phyloP scores from a whole-genome alignment of 1,140 invertebrate genomes.

The Platyura marginata region DNA sequence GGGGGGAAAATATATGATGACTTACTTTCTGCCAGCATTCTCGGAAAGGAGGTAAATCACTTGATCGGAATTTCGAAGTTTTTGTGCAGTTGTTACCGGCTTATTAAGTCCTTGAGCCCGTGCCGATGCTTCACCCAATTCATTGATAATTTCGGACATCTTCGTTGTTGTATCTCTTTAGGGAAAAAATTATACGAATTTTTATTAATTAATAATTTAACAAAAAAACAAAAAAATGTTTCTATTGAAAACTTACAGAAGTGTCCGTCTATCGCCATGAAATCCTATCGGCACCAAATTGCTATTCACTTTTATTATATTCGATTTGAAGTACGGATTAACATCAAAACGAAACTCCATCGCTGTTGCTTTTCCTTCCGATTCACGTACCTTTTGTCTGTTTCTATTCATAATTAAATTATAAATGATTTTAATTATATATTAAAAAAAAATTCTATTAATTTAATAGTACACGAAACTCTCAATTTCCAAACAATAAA shows the following conservation, averaged over 20 bases:
- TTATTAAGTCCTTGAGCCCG: constrained; percentile 51
- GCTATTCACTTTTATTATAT: constrained; percentile 36
- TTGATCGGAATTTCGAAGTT: constrained; percentile 42
- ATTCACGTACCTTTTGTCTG: too few species aligned
- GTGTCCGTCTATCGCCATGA: constrained; percentile 33
- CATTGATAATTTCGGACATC: constrained; percentile 43
- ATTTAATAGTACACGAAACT: too few species aligned
- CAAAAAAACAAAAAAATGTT: constrained; percentile 3
- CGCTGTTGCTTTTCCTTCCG: too few species aligned
- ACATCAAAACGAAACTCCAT: constrained; percentile 45
- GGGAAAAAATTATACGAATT: constrained; percentile 9
- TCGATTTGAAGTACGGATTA: constrained; percentile 32
- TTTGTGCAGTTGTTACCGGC: constrained; percentile 47
- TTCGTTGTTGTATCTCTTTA: constrained; percentile 40
- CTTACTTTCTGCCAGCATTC: constrained; percentile 36
- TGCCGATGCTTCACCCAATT: constrained; percentile 49
- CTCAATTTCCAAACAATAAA: too few species aligned
- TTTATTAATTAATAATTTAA: constrained; percentile 4
- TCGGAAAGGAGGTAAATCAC: constrained; percentile 49
- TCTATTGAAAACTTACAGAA: constrained; percentile 28
- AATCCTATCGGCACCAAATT: constrained; percentile 38
- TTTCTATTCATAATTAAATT: too few species aligned
- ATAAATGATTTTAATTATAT: too few species aligned
- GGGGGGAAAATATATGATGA: too few species aligned
- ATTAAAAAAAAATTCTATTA: too few species aligned